phyloP scores from a whole-genome alignment of 1,140 invertebrate species.

The Holcopasites calliopsidis region DNA sequence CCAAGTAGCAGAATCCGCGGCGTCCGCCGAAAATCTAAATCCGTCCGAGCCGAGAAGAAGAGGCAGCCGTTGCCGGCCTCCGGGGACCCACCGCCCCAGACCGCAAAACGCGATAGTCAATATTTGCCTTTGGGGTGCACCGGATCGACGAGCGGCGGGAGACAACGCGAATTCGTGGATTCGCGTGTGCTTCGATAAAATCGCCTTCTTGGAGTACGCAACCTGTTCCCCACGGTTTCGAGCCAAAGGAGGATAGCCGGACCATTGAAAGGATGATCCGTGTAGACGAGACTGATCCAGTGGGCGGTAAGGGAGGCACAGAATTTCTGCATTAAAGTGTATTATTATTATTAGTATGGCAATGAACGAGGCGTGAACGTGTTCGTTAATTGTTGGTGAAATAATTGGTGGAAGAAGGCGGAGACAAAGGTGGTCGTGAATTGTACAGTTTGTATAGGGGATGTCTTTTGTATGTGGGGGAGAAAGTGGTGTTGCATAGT shows the following conservation, averaged over 20 bases:
- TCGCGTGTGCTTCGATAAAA: conserved; percentile 18
- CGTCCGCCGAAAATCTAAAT: conserved; percentile 78
- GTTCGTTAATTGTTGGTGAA: too few relatives aligned
- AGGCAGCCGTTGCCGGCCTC: conserved; percentile 62
- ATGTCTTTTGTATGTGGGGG: too few relatives aligned
- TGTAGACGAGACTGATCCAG: conserved; percentile 91
- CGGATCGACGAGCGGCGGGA: conserved; percentile 50
- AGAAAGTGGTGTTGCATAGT: too few relatives aligned
- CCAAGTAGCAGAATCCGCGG: conserved; percentile 70
- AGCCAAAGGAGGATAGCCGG: background rate
- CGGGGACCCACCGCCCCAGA: conserved; percentile 47
- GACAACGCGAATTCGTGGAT: background rate
- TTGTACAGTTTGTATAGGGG: too few relatives aligned
- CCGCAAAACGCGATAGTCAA: conserved; percentile 69
- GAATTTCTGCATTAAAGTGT: too few relatives aligned
- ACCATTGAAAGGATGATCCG: conserved; percentile 84
- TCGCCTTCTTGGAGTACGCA: background rate
- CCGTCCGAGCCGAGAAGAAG: conserved; percentile 73
- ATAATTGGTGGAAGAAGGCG: too few relatives aligned
- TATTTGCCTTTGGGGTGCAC: conserved; percentile 69
- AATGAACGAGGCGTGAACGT: too few relatives aligned
- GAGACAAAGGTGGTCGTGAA: too few relatives aligned
- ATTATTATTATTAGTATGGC: too few relatives aligned
- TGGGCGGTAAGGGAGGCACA: conserved; percentile 85
- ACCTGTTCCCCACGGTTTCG: background rate